Evolutionary conservation across 2,113 vertebrate species (phyloP).

Genomic region (Australoheros scitulus): DNA sequence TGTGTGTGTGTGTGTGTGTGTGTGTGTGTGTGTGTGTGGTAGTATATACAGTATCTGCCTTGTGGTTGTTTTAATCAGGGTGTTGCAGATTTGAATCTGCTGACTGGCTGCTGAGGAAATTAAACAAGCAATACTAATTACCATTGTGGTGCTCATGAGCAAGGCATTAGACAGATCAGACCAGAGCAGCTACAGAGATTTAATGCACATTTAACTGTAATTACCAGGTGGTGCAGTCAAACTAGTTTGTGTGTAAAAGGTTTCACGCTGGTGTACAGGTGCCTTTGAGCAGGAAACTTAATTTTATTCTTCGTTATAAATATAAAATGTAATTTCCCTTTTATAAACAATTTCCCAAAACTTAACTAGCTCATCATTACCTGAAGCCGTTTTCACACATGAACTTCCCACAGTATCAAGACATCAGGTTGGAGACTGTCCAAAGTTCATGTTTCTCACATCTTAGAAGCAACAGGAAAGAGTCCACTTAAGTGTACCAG

Average conservation of each 20-base stretch:
- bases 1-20: constrained; percentile 24
- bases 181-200: not conserved
- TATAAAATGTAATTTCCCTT: not conserved
- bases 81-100: constrained; percentile 15
- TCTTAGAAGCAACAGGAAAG: not conserved
- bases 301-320: not conserved
- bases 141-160: not conserved
- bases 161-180: constrained; percentile 5
- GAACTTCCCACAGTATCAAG: not conserved
- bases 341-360: not conserved
- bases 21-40: constrained; percentile 16
- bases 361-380: not conserved
- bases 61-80: not conserved
- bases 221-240: no score
- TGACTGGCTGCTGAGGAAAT: not conserved
- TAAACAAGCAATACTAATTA: not conserved
- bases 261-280: not conserved
- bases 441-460: not conserved
- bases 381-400: not conserved
- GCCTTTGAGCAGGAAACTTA: not conserved
- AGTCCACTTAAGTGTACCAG: not conserved
- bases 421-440: not conserved
- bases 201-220: not conserved
- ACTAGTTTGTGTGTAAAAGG: not conserved
- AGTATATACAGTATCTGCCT: not conserved